A percentile compares a stretch with the other conserved stretches of the same genome.
These are phyloP conservation scores for Brevimyrus niger DNA, from an alignment of 2,113 vertebrate genomes.

Conservation along the genomic window DNA sequence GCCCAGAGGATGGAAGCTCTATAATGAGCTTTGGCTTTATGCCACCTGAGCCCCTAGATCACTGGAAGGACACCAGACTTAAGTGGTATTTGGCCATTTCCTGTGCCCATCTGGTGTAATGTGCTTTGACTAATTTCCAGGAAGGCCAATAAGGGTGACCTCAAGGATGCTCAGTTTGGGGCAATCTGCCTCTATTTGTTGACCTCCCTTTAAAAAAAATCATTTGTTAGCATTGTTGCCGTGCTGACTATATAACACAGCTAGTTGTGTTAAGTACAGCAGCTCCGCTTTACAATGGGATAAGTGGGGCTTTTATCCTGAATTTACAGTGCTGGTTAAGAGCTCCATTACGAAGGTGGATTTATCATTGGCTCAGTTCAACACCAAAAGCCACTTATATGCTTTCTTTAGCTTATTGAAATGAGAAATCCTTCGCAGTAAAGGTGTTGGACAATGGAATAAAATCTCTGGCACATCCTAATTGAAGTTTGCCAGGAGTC, in stretches of 20 bases:
- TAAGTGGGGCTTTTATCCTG: not conserved
- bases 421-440: not conserved
- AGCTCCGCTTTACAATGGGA: not conserved
- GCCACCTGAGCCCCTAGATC: not conserved
- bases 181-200: not conserved
- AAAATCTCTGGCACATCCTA: not conserved
- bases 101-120: not conserved
- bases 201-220: not conserved
- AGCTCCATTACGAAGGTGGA: not conserved
- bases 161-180: not conserved
- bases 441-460: not conserved
- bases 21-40: not conserved
- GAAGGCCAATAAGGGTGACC: not conserved
- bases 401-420: not conserved
- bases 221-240: not conserved
- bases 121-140: not conserved
- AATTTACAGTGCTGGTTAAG: not conserved
- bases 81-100: not conserved
- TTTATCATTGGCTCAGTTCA: not conserved
- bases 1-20: not conserved
- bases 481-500: slow-evolving; percentile 2
- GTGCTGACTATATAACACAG: not conserved
- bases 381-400: not conserved
- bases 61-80: not conserved
- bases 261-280: not conserved